phyloP scores from a whole-genome alignment of 30 jellyfish, hydroid and myxozoan genomes.

The Aurelia sp. region DNA sequence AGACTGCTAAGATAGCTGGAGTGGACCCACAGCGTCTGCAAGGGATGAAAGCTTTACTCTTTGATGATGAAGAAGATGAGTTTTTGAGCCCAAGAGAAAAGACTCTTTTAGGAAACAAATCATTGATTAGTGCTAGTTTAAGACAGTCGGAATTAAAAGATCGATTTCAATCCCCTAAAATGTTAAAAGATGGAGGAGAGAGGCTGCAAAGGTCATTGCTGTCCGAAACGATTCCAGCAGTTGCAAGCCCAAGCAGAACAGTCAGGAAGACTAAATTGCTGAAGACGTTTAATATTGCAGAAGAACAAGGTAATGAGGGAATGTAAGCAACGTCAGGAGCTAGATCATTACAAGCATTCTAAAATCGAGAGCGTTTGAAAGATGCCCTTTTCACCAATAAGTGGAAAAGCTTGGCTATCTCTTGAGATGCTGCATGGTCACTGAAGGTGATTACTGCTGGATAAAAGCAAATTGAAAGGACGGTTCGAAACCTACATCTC shows the following conservation, averaged over 20 bases:
- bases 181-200: background rate
- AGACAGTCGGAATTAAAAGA: conserved; percentile 34
- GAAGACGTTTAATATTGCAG: conserved; percentile 12
- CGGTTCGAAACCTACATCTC: too few relatives aligned
- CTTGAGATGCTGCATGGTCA: too few relatives aligned
- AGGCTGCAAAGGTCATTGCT: conserved; percentile 19
- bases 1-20: conserved; percentile 63
- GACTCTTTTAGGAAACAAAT: conserved; percentile 55
- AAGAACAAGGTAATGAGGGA: conserved; percentile 42
- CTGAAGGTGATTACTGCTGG: too few relatives aligned
- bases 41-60: conserved; percentile 91
- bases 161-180: conserved; percentile 44
- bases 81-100: conserved; percentile 75
- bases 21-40: conserved; percentile 84
- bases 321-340: too few relatives aligned
- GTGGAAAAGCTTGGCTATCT: too few relatives aligned
- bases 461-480: too few relatives aligned
- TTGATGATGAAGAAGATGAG: conserved; percentile 71
- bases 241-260: conserved; percentile 22
- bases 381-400: too few relatives aligned
- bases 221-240: conserved; percentile 20
- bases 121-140: conserved; percentile 55
- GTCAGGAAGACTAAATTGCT: conserved; percentile 12
- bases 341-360: too few relatives aligned
- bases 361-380: too few relatives aligned